Evolutionary conservation across 2,797 vertebrate genomes (phyloP).

Genomic region (Pantherophis vulpinus): DNA sequence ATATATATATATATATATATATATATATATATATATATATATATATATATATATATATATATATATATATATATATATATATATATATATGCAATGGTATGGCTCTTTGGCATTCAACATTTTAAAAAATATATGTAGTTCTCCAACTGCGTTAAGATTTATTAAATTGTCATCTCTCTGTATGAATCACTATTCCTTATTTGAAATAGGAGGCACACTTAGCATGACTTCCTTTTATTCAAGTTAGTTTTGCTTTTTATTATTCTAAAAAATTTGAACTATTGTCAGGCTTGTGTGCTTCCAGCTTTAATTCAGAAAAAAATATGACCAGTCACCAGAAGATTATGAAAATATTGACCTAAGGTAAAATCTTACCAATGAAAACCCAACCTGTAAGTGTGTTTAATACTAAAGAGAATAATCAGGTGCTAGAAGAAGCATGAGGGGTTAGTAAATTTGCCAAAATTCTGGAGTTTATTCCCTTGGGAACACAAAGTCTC

Average conservation of each 20-base stretch:
- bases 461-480: conserved; percentile 39
- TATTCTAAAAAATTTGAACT: not conserved
- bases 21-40: too few relatives aligned
- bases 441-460: not conserved
- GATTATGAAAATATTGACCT: not conserved
- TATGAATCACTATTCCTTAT: not conserved
- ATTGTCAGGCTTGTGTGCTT: not conserved
- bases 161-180: not conserved
- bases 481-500: conserved; percentile 3
- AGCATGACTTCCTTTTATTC: not conserved
- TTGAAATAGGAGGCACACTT: not conserved
- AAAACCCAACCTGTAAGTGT: not conserved
- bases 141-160: not conserved
- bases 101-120: not conserved
- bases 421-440: not conserved
- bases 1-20: too few relatives aligned
- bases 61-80: too few relatives aligned
- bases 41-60: too few relatives aligned
- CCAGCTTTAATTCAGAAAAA: not conserved
- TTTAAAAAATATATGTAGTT: not conserved
- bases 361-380: not conserved
- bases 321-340: not conserved
- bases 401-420: not conserved
- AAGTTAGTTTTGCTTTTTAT: not conserved
- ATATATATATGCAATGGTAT: not conserved